Evolutionary conservation across 2,888 invertebrate species (phyloP), one percentile per base, ranked within the genome.

Genomic region (Kuschelorhynchus macadamiae): DNA sequence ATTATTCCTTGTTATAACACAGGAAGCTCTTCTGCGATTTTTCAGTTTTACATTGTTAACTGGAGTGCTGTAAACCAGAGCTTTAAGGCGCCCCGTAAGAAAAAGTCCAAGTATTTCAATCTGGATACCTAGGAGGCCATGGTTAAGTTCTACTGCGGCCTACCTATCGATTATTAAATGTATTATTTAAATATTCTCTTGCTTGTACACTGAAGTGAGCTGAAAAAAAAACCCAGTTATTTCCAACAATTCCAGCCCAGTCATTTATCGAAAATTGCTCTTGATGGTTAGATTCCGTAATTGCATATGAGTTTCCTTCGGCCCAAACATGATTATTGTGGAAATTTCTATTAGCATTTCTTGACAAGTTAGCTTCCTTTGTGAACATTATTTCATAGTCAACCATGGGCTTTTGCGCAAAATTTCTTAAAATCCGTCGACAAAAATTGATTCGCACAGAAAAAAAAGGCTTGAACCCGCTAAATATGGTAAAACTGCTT

Each of bases 121-220:
- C 25, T 25, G 25, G 25, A 25, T 25, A 7, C 25, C 7, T 25
- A 3, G 25, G 7, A 7, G 25, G 25, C 25, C 25, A 25, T 25
- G 25, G 25, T 25, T 25, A 7, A 25, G 25, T 3, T 25, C 25
- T 7, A 25, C 25, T 5, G 25, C 7, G 25, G 7, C 25, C 25
- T 5, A 25, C 25, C 25, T 25, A 25, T 25, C 25, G 25, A 7
- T 25, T 25, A 25, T 25, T 3, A 25, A 25, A 25, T 5, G 25
- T 25, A 25, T 7, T 3, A 25, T 25, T 25, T 25, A 25, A 25
- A 25, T 25, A 25, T 25, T 25, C 25, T 25, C 25, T 25, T 25
- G 25, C 25, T 25, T 25, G 4, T 39, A 14, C 3, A 61, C 73
- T 84, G 50, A 30, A 72, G 70, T 67, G 72, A 64, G 63, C 47